Evolutionary conservation across 2,797 vertebrate genomes (phyloP).

Genomic region (Lacerta bilineata): DNA sequence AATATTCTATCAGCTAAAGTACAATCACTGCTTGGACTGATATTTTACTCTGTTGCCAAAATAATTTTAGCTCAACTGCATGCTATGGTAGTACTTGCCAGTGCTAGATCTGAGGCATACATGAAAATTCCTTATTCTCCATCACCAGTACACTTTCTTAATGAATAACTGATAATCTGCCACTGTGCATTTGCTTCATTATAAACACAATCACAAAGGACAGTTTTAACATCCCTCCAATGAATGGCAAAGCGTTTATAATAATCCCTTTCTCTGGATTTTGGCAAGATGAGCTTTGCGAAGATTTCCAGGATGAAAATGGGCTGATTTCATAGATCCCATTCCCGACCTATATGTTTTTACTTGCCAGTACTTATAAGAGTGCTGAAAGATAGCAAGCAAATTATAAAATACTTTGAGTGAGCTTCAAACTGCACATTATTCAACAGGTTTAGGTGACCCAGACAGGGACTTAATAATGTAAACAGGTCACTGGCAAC

Average conservation of each 20-base stretch:
- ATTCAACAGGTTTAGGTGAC: neutral
- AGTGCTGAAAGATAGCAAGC: neutral
- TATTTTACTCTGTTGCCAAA: neutral
- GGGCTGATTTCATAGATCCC: slow-evolving; percentile 14
- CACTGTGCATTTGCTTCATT: slow-evolving; percentile 23
- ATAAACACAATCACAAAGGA: accelerated
- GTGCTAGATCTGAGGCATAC: neutral
- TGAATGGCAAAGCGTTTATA: neutral
- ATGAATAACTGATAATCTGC: neutral
- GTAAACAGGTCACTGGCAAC: too few species aligned
- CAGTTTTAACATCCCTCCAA: slow-evolving; percentile 10
- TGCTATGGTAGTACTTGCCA: neutral
- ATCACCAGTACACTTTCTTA: neutral
- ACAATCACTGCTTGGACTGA: neutral
- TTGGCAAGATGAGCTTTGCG: neutral
- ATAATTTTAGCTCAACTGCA: neutral
- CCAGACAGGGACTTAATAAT: too few species aligned
- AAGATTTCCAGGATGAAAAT: neutral
- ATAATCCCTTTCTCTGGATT: slow-evolving; percentile 14
- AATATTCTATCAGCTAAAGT: neutral
- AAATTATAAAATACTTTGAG: neutral
- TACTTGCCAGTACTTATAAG: neutral
- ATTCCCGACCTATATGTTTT: slow-evolving; percentile 3
- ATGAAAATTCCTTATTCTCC: neutral
- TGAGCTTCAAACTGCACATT: neutral